Percentiles rank a stretch among this genome's conserved stretches.
These are phyloP conservation scores for Catajapyx aquilonaris DNA, from an alignment of 1,140 invertebrate genomes.

Conservation along the genomic window DNA sequence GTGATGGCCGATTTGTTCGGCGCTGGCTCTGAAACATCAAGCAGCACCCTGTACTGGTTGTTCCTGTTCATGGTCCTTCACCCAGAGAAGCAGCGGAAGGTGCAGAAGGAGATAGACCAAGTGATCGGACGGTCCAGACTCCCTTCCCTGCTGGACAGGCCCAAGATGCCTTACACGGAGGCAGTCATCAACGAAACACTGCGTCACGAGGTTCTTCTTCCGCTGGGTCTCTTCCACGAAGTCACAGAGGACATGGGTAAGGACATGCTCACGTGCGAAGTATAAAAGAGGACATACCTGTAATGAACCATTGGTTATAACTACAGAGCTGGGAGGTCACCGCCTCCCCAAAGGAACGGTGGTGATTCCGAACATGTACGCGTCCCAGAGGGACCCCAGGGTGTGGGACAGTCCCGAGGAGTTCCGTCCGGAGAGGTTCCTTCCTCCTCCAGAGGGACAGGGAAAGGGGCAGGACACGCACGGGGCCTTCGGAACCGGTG, in stretches of 20 bases:
- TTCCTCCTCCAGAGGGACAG: conserved; percentile 9
- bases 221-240: conserved; percentile 8
- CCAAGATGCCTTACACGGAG: conserved; percentile 19
- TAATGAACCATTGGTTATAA: too few relatives aligned
- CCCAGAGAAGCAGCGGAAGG: conserved; percentile 37
- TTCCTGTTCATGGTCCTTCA: conserved; percentile 42
- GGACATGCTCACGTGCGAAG: too few relatives aligned
- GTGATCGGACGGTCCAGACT: conserved; percentile 22
- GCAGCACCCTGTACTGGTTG: conserved; percentile 43
- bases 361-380: too few relatives aligned
- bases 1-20: conserved; percentile 54
- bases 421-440: conserved; percentile 19
- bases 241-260: conserved; percentile 4
- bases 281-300: too few relatives aligned
- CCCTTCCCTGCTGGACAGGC: conserved; percentile 21
- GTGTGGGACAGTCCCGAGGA: conserved; percentile 17
- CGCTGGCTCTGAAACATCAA: conserved; percentile 47
- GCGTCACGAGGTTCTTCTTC: conserved; percentile 8
- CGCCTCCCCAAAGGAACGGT: conserved; percentile 18
- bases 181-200: conserved; percentile 14
- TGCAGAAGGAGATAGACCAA: conserved; percentile 38
- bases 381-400: conserved; percentile 14
- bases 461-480: conserved; percentile 4
- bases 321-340: conserved; percentile 11
- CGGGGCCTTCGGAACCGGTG: conserved; percentile 10